Evolutionary conservation across 2,888 invertebrate species (phyloP).

Genomic region (Pyrrhia umbra): DNA sequence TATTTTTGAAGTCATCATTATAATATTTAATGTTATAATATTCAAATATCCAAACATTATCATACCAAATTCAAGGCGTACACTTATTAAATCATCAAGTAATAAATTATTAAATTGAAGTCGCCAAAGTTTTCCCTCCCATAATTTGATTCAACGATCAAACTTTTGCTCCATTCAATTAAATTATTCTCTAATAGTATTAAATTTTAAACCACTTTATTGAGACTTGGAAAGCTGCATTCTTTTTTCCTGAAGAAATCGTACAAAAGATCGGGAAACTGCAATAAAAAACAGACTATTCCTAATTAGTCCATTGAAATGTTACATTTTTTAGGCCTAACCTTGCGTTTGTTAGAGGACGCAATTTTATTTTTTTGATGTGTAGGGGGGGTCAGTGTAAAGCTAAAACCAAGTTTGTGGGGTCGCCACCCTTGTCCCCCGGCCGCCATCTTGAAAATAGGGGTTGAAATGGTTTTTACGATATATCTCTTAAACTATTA

Average conservation of each 20-base stretch:
- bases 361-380: too few relatives aligned
- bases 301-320: too few relatives aligned
- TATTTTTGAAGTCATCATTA: not conserved
- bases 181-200: constrained; percentile 14
- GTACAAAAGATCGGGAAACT: constrained; percentile 18
- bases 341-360: too few relatives aligned
- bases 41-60: not conserved
- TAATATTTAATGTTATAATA: not conserved
- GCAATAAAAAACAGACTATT: constrained; percentile 38
- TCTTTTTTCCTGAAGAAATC: not conserved
- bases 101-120: constrained; percentile 16
- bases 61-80: not conserved
- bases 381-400: too few relatives aligned
- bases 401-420: too few relatives aligned
- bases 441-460: too few relatives aligned
- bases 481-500: too few relatives aligned
- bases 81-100: not conserved
- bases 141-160: constrained; percentile 36
- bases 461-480: too few relatives aligned
- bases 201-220: constrained; percentile 6
- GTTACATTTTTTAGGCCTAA: too few relatives aligned
- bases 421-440: too few relatives aligned
- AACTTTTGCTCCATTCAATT: constrained; percentile 21
- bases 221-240: constrained; percentile 3
- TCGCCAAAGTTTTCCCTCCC: constrained; percentile 8